phyloP scores from a whole-genome alignment of 2,888 invertebrate genomes.

The Morpho deidamia region DNA sequence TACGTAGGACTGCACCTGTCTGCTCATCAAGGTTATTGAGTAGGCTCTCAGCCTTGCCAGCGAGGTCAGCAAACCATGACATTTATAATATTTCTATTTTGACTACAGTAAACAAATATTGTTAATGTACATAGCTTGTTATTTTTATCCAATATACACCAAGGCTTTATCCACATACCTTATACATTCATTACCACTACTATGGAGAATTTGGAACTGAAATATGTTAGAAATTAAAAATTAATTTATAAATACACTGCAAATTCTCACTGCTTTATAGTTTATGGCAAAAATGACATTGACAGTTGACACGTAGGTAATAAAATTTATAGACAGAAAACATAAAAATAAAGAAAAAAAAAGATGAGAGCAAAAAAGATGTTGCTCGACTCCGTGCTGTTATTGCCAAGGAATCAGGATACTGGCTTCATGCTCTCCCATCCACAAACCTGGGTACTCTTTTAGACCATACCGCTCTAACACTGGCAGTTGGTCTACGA shows the following conservation, averaged over 20 bases:
- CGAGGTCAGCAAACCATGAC: slow-evolving; percentile 86
- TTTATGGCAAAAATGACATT: background rate
- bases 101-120: slow-evolving; percentile 29
- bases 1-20: slow-evolving; percentile 81
- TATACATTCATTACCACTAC: no score
- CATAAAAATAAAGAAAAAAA: no score
- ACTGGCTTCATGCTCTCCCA: no score
- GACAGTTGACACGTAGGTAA: slow-evolving; percentile 21
- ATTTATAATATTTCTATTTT: slow-evolving; percentile 54
- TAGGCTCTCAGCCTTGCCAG: slow-evolving; percentile 86
- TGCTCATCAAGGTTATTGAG: slow-evolving; percentile 86
- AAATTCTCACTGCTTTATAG: slow-evolving; percentile 12
- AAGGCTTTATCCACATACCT: background rate
- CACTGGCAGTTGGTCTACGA: no score
- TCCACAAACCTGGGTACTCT: no score
- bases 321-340: no score
- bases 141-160: background rate
- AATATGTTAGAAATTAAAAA: slow-evolving; percentile 11
- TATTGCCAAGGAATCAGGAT: no score
- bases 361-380: no score
- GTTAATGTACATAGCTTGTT: background rate
- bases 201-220: slow-evolving; percentile 17
- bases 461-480: no score
- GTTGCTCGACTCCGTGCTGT: no score
- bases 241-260: slow-evolving; percentile 17